Evolutionary conservation across 1,140 invertebrate species (phyloP), one percentile per base, ranked within the genome.

Genomic region (Archivesica marissinica): DNA sequence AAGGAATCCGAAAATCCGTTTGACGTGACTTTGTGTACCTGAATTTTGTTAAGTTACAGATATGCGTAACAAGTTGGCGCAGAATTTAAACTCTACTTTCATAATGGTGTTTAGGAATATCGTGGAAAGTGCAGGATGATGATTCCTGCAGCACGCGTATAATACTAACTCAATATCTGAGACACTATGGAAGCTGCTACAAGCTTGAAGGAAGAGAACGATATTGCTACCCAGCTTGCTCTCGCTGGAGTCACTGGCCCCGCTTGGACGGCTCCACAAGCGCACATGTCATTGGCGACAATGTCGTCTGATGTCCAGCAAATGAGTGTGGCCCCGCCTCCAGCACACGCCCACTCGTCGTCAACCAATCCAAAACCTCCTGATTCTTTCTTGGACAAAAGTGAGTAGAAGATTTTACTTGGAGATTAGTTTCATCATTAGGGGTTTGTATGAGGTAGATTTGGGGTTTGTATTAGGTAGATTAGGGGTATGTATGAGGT

Each of bases 291-390:
- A 3, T 44, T 79, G 77, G 35, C 59, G 1, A 35, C 38, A 0
- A 15, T 33, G 3, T 39, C 66, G 23, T 20, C 80, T 6, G 80
- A 72, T 20, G 2, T 70, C 0, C 80, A 61, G 50, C 68, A 74
- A 28, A 66, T 74, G 0, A 47, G 38, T 61, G 59, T 28, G n/a
- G 52, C 35, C 39, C 80, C 80, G n/a, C 80, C 80, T 3, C 80
- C 80, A 17, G 80, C 80, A 44, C 80, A 83, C 35, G 80, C 80
- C 54, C 80, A 83, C 52, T 52, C 64, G 9, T 38, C 80, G 9
- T 61, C 80, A 44, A 75, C 52, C 38, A 83, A 83, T 64, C 44
- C 23, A 25, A 83, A 83, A 64, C 80, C 80, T 28, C 80, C 70
- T 3, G 80, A 83, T 25, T 41, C 80, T 23, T 56, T 83, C 23